A percentile compares a stretch with the other conserved stretches of the same genome.
These are phyloP conservation scores for Teinopalpus imperialis DNA, from an alignment of 2,888 invertebrate species.

Conservation along the genomic window DNA sequence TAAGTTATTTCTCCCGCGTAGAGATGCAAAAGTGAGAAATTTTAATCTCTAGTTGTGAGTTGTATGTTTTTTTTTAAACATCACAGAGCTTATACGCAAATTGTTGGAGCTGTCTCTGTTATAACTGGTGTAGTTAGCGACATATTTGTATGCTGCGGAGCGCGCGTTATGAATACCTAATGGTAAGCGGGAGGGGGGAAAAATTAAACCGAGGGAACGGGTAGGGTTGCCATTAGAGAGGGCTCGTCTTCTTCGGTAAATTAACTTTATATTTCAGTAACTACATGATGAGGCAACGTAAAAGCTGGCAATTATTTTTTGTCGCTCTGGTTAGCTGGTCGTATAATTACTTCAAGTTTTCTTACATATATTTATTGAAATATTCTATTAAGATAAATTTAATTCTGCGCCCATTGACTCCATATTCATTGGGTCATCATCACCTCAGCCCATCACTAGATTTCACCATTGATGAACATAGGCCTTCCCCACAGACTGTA, in stretches of 20 bases:
- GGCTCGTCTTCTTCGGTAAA: slow-evolving; percentile 34
- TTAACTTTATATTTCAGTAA: slow-evolving; percentile 34
- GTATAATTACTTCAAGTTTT: slow-evolving; percentile 26
- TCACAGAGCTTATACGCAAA: slow-evolving; percentile 6
- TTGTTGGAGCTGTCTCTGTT: slow-evolving; percentile 17
- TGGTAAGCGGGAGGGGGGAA: slow-evolving; percentile 28
- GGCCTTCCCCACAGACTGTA: too few species aligned
- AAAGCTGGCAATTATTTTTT: slow-evolving; percentile 20
- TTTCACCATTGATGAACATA: too few species aligned
- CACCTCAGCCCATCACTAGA: too few species aligned
- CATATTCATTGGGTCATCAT: too few species aligned
- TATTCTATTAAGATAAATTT: too few species aligned
- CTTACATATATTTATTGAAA: too few species aligned
- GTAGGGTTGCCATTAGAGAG: slow-evolving; percentile 32
- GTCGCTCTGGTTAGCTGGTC: not conserved
- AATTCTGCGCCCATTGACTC: too few species aligned
- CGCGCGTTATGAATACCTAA: slow-evolving; percentile 42
- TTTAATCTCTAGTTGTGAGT: slow-evolving; percentile 27
- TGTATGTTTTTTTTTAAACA: slow-evolving; percentile 12
- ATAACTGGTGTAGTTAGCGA: slow-evolving; percentile 44
- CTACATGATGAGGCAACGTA: slow-evolving; percentile 12
- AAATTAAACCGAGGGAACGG: slow-evolving; percentile 31
- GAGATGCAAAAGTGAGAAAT: slow-evolving; percentile 18
- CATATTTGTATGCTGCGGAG: slow-evolving; percentile 39
- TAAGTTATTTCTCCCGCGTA: not conserved